Evolutionary conservation across 2,797 vertebrate species (phyloP).

Genomic region (Trematocara caparti): DNA sequence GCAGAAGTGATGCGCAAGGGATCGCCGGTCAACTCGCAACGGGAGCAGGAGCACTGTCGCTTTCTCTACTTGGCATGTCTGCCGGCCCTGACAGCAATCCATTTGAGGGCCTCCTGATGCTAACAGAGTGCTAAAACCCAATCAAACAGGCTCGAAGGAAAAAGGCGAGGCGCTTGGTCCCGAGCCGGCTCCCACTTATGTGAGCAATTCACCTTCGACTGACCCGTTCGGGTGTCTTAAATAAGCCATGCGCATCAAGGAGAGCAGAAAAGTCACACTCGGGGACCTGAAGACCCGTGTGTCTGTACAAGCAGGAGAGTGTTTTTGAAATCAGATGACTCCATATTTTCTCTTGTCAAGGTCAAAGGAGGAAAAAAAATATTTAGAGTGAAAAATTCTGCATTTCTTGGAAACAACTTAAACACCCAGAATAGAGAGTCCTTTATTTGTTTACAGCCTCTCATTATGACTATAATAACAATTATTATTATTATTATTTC

Average conservation of each 20-base stretch:
- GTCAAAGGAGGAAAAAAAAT: conserved; percentile 19
- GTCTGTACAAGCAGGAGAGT: conserved; percentile 21
- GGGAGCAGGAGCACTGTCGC: conserved; percentile 26
- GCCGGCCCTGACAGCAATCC: conserved; percentile 63
- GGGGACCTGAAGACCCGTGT: conserved; percentile 11
- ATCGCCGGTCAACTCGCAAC: conserved; percentile 35
- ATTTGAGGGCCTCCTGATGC: conserved; percentile 56
- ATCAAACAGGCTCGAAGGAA: conserved; percentile 59
- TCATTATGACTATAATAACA: background rate
- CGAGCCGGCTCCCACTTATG: conserved; percentile 46
- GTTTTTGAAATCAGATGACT: conserved; percentile 30
- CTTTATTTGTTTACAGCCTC: background rate
- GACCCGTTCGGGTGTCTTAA: conserved; percentile 60
- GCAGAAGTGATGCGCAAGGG: conserved; percentile 31
- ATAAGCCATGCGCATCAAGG: conserved; percentile 34
- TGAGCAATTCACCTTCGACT: conserved; percentile 67
- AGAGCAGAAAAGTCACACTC: conserved; percentile 1
- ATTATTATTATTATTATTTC: background rate
- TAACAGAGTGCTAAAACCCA: conserved; percentile 70
- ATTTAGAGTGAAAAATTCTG: background rate
- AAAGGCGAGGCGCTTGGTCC: conserved; percentile 26
- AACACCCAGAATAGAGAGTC: background rate
- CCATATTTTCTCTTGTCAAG: conserved; percentile 11
- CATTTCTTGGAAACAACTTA: background rate
- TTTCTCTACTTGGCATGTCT: background rate